Evolutionary conservation across 2,113 vertebrate species (phyloP), one percentile per base, ranked within the genome.

Genomic region (Rattus norvegicus): DNA sequence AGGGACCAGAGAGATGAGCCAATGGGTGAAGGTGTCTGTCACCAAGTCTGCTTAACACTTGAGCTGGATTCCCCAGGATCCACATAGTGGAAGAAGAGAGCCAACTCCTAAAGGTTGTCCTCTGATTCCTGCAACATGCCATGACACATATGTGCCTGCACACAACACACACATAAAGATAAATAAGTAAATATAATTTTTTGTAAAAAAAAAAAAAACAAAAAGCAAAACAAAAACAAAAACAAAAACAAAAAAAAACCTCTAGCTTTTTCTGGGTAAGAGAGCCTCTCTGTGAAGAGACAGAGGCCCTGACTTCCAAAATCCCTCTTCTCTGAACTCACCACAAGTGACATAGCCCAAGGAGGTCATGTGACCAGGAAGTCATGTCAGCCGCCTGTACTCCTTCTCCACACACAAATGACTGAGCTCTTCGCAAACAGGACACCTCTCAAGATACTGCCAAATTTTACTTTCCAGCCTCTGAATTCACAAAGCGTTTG

Each of bases 401-500:
- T 56, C 24, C 47, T 43, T 85, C 84, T 77, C 24, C 54, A 52
- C 2, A 11, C 52, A 36, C 77, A 92, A 56, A n/a, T 4, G 26
- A 54, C 49, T 4, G 19, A 72, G 14, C 79, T 65, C 73, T 76
- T 70, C 26, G 12, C 54, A 69, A 92, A 56, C 39, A 2, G 24
- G 83, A 49, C 28, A 73, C 61, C 47, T 67, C 88, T 73, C n/a
- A 30, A 92, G 36, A 24, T 75, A 73, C 73, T 20, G 70, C 61
- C 83, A 70, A 95, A 69, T 12, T 69, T 39, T 24, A 67, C 69
- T n/a, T 79, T 33, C 33, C 36, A 93, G 81, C 30, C 81, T n/a
- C 86, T 93, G 26, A 75, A 19, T 90, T 73, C n/a, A n/a, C 13
- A 36, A 73, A 96, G 85, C 19, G 17, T 75, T 91, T 69, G 47